Evolutionary conservation across 53 echinoderm and acorn worm genomes (phyloP), one percentile per base, ranked within the genome.

Genomic region (Paracentrotus lividus): DNA sequence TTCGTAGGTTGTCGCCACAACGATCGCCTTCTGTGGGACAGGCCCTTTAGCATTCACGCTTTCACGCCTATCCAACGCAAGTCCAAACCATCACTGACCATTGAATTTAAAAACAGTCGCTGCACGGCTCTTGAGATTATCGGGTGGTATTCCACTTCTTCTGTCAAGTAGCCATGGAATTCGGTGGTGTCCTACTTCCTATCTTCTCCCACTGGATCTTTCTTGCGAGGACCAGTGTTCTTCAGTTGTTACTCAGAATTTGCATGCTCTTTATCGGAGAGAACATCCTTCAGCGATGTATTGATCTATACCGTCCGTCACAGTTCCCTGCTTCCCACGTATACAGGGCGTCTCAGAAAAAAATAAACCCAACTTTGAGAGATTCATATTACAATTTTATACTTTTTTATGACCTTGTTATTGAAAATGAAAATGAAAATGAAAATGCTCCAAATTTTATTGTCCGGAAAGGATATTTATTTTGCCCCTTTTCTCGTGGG

Each of bases 251-350:
- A 18, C 72, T 64, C 31, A 10, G 64, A n/a, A n/a, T n/a, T n/a
- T n/a, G n/a, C 54, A 64, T 29, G 64, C 64, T 13, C 10, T 64
- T 13, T 31, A 27, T 64, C 31, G 64, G 64, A 31, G 64, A 15
- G 64, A 29, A 27, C 31, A 29, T 20, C n/a, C n/a, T 38, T 21
- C 40, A 72, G 72, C 20, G 20, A 21, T 38, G 38, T 72, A 72
- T 72, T 20, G 72, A 72, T 72, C 72, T 21, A 40, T 2, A 40
- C 18, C 72, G 72, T 72, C 18, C 72, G 72, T 72, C 72, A 72
- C 10, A 40, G 64, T 31, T 64, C 64, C 31, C 64, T 64, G 9
- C n/a, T 36, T 72, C 2, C 32, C 38, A 2, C 69, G n/a, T 54
- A 61, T 34, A 34, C 16, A 69, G 38, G 5, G 31, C 34, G n/a